Conservation (phyloP, 2,113 vertebrate species). For the Candoia aspera region DNA sequence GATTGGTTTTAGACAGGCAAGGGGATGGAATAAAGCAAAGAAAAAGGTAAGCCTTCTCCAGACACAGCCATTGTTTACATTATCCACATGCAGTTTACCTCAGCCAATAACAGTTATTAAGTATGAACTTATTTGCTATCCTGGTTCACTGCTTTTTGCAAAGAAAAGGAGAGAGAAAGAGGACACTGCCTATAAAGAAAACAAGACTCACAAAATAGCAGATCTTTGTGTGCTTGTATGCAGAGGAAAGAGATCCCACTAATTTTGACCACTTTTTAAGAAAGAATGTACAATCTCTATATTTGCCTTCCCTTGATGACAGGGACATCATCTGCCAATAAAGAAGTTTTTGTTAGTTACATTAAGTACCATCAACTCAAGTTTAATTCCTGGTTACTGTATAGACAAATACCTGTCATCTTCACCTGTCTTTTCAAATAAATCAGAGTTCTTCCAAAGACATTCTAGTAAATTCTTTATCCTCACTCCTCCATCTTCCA, state of each 20-base stretch:
- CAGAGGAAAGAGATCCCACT: too few species aligned
- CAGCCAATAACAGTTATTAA: neutral
- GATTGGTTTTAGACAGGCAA: conserved; percentile 27
- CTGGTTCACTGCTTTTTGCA: neutral
- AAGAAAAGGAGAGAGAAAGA: neutral
- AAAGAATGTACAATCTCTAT: neutral
- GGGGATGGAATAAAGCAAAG: neutral
- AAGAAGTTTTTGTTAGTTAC: neutral
- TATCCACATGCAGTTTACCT: neutral
- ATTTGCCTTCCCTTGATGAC: neutral
- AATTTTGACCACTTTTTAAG: neutral
- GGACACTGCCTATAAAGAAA: neutral
- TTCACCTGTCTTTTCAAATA: too few species aligned
- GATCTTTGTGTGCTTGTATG: neutral
- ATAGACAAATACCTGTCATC: too few species aligned
- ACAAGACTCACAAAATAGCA: neutral
- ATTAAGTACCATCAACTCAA: too few species aligned
- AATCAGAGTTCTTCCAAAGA: too few species aligned
- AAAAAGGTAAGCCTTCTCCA: neutral
- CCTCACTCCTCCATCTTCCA: too few species aligned
- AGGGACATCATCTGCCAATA: neutral
- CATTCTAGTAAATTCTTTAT: too few species aligned
- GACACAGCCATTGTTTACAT: neutral
- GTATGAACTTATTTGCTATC: too few species aligned
- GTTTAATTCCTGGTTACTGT: too few species aligned